Evolutionary conservation across 1,140 invertebrate species (phyloP), one percentile per base, ranked within the genome.

Genomic region (Drosophila burlai): DNA sequence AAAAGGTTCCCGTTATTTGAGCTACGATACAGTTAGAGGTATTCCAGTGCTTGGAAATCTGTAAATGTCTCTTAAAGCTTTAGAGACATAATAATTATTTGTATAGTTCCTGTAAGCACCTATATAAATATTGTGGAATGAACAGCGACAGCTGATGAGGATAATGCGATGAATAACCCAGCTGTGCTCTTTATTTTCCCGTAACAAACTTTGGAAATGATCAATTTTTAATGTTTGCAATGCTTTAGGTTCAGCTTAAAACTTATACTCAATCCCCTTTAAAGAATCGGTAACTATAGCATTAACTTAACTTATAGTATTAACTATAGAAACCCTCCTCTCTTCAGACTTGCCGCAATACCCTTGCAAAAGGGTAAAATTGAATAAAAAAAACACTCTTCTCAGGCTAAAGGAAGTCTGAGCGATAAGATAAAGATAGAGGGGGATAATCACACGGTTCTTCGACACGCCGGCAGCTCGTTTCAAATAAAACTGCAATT

Each of bases 401-500:
- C 1, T 21, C 21, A 42, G 38, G 49, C 67, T 9, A 67, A 43
- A 45, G 64, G 67, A 71, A 68, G 67, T 68, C 49, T 47, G 2
- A 45, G 42, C 64, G 67, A 71, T 71, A 68, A 71, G 64, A 68
- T 68, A 71, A 34, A 55, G 49, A 64, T 65, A 64, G 31, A 29
- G 64, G 38, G 31, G 45, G 67, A 71, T 71, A 68, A 71, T 71
- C 67, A 71, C 63, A 42, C 67, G 64, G 64, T 42, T 69, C 40
- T 40, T 36, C 52, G 49, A 78, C 66, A 45, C 66, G 65, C 52
- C 75, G 65, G 31, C 55, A 69, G 75, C 74, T 69, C 65, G 75
- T 62, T 67, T 60, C 45, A 42, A 61, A 63, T 54, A 43, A 55
- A 76, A 54, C 74, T 60, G 55, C 62, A 61, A 57, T 58, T 64